Base-by-base conservation (phyloP, 2,797 vertebrate species). In the Glyptemys insculpta region DNA sequence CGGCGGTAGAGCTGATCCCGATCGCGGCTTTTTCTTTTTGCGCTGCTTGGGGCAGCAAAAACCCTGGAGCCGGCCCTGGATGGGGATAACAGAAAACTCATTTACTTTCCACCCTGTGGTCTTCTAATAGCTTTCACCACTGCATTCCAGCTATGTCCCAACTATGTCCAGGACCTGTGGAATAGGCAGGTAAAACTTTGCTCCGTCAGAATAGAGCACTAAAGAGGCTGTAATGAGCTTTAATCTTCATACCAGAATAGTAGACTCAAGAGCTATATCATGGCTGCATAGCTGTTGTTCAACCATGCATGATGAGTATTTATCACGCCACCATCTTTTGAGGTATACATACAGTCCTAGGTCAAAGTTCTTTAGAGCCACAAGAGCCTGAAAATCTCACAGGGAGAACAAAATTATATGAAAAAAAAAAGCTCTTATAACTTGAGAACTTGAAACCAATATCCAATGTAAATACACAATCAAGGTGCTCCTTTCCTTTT, bases 211-310 rank as follows among this genome's bases (percentile, higher is more conserved):
- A n/a, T 80, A 44, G 57, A 91, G 81, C 37, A 89, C 86, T 68
- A 88, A 87, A 3, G 91, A 74, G 49, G 53, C 18, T 47, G 87
- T 87, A 95, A 23, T 0, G 3, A 49, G 62, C 12, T 44, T 50
- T 72, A 81, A 8, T 19, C 4, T 86, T 82, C 54, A 82, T 47
- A 76, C 53, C 8, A 41, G 34, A 89, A 16, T 5, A 49, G 11
- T 0, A 3, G 4, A 54, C 18, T 53, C 8, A 88, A 25, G 0
- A 4, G 87, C 81, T 0, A 0, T 88, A 79, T 79, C 56, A 4
- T 47, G 90, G 1, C 54, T 7, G 53, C 65, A 44, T 86, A 82
- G 21, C 78, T 31, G 31, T 82, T 92, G 93, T 91, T 86, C 2
- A 0, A 86, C 1, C 9, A 52, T 65, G 59, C 74, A 84, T 5